phyloP scores from a whole-genome alignment of 1,140 invertebrate species.

The Drusus annulatus region DNA sequence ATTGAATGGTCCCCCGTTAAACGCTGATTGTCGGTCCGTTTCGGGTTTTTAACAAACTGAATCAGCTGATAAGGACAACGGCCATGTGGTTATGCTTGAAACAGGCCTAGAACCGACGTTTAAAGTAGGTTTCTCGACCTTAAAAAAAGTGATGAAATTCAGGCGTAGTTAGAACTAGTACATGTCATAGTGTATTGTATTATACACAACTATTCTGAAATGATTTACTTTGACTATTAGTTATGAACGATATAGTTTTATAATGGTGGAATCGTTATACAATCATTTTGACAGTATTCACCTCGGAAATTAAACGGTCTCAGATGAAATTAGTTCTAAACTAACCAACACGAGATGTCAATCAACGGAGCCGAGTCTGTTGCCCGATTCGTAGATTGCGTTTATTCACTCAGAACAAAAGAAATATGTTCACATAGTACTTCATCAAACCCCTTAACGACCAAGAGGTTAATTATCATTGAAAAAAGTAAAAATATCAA shows the following conservation, averaged over 20 bases:
- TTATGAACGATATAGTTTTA: background rate
- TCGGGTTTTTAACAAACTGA: too few relatives aligned
- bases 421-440: background rate
- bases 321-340: background rate
- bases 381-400: background rate
- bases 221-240: too few relatives aligned
- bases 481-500: background rate
- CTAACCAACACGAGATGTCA: slow-evolving; percentile 23
- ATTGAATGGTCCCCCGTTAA: too few relatives aligned
- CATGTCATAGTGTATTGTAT: too few relatives aligned
- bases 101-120: too few relatives aligned
- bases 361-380: slow-evolving; percentile 5
- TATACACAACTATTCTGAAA: too few relatives aligned
- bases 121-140: too few relatives aligned
- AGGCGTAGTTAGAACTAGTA: too few relatives aligned
- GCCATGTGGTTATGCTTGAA: too few relatives aligned
- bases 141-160: too few relatives aligned
- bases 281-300: background rate
- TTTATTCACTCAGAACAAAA: slow-evolving; percentile 1
- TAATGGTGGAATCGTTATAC: background rate
- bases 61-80: too few relatives aligned
- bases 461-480: background rate
- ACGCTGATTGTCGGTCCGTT: too few relatives aligned
- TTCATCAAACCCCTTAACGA: background rate
- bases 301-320: background rate